A percentile compares a stretch with the other conserved stretches of the same genome.
Evolutionary conservation across 2,888 invertebrate genomes (phyloP).

Genomic region (Protodeltote pygarga): DNA sequence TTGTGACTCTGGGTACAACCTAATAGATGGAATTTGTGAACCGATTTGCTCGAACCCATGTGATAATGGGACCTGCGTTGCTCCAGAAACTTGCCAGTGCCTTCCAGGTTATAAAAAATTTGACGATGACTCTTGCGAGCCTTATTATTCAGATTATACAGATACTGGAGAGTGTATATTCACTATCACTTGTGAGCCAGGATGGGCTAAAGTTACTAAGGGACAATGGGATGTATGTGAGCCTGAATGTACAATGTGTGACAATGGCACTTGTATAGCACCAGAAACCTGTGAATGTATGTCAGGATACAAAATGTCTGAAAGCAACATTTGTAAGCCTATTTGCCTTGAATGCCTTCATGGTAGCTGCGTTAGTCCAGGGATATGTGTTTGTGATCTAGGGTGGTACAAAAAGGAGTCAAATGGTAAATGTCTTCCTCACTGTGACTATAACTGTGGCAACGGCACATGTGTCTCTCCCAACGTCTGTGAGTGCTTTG

Average conservation of each 20-base stretch:
- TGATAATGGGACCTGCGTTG: conserved; percentile 23
- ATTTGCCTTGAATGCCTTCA: conserved; percentile 46
- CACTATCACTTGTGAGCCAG: conserved; percentile 26
- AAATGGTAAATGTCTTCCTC: conserved; percentile 36
- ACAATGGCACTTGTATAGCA: conserved; percentile 55
- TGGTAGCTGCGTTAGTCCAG: conserved; percentile 49
- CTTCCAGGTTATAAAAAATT: conserved; percentile 25
- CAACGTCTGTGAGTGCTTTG: conserved; percentile 49
- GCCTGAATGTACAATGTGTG: conserved; percentile 44
- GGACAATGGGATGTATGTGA: conserved; percentile 37
- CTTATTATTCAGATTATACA: conserved; percentile 30
- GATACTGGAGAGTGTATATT: conserved; percentile 26
- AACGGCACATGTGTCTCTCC: conserved; percentile 54
- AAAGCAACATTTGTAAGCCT: conserved; percentile 30
- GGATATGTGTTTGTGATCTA: conserved; percentile 42
- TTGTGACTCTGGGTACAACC: conserved; percentile 23
- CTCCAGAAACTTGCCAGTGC: conserved; percentile 37
- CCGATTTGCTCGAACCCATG: conserved; percentile 27
- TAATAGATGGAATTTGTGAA: conserved; percentile 9
- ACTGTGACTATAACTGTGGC: conserved; percentile 47
- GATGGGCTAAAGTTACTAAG: conserved; percentile 27
- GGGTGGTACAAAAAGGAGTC: conserved; percentile 45
- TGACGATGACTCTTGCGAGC: conserved; percentile 13
- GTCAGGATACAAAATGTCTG: conserved; percentile 34
- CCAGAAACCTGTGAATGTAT: conserved; percentile 50